Evolutionary conservation across 2,113 vertebrate species (phyloP).

Genomic region (Entelurus aequoreus): DNA sequence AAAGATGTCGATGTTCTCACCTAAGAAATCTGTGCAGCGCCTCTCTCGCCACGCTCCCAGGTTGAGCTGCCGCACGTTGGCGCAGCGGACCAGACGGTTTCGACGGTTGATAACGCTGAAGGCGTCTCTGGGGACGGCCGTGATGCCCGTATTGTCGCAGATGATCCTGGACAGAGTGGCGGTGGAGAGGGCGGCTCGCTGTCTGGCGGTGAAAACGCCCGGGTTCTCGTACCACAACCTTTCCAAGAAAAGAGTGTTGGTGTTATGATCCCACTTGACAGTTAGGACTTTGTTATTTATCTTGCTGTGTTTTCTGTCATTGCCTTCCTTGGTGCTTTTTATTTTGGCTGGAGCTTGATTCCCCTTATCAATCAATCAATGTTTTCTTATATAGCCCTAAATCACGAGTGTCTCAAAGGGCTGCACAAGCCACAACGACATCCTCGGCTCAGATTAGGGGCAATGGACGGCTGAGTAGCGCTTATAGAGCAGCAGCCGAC

Average conservation of each 20-base stretch:
- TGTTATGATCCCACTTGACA: no score
- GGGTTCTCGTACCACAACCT: slow-evolving; percentile 68
- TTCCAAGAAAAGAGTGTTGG: neutral
- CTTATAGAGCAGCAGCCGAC: no score
- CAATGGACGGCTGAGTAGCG: no score
- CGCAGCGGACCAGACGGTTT: slow-evolving; percentile 31
- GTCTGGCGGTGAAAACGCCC: slow-evolving; percentile 56
- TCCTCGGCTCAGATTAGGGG: no score
- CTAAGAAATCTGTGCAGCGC: neutral
- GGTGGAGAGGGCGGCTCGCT: slow-evolving; percentile 36
- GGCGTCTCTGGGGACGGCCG: slow-evolving; percentile 24
- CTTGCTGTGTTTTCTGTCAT: no score
- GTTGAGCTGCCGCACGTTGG: slow-evolving; percentile 24
- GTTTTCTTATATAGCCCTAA: no score
- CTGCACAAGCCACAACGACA: no score
- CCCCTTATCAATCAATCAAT: no score
- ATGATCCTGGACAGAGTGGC: slow-evolving; percentile 59
- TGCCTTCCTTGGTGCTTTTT: no score
- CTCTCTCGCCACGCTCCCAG: slow-evolving; percentile 58
- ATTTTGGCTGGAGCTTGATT: neutral
- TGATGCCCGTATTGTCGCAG: slow-evolving; percentile 73
- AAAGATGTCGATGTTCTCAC: slow-evolving; percentile 2
- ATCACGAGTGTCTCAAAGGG: no score
- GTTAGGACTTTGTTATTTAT: no score
- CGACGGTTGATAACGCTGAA: slow-evolving; percentile 26